phyloP scores from a whole-genome alignment of 2,888 invertebrate genomes.

The Trissoscelio sp. region DNA sequence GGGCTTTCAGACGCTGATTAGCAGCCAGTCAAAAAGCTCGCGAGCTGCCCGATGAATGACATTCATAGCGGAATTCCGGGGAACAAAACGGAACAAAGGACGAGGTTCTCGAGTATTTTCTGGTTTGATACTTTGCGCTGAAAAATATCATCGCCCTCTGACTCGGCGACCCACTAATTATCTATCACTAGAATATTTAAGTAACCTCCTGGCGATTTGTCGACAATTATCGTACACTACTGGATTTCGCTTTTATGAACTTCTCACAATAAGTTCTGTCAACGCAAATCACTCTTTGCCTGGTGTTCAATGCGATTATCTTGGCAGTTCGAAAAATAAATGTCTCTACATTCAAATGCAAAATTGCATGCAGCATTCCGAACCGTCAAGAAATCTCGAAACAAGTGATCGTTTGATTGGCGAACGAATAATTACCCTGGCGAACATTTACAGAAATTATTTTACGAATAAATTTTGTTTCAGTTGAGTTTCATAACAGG shows the following conservation, averaged over 20 bases:
- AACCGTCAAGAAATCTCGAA: slow-evolving; percentile 20
- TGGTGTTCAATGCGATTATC: slow-evolving; percentile 15
- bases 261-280: background rate
- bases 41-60: background rate
- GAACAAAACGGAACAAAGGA: slow-evolving; percentile 1
- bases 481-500: background rate
- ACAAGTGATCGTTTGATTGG: background rate
- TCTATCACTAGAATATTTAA: slow-evolving; percentile 61
- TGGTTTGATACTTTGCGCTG: slow-evolving; percentile 52
- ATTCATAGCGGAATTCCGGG: background rate
- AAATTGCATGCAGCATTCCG: background rate
- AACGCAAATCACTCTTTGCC: background rate
- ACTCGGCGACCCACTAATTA: slow-evolving; percentile 44
- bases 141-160: slow-evolving; percentile 46
- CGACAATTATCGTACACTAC: slow-evolving; percentile 48
- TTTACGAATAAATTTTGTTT: no score
- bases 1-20: background rate
- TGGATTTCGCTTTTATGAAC: no score
- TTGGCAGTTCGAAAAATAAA: slow-evolving; percentile 28
- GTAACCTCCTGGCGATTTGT: slow-evolving; percentile 55
- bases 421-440: slow-evolving; percentile 3
- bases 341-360: slow-evolving; percentile 23
- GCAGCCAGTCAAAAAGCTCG: background rate
- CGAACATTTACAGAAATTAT: slow-evolving; percentile 4
- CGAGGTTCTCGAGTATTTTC: slow-evolving; percentile 45